Evolutionary conservation across 2,113 vertebrate genomes (phyloP).

Genomic region (Climacteris rufus): DNA sequence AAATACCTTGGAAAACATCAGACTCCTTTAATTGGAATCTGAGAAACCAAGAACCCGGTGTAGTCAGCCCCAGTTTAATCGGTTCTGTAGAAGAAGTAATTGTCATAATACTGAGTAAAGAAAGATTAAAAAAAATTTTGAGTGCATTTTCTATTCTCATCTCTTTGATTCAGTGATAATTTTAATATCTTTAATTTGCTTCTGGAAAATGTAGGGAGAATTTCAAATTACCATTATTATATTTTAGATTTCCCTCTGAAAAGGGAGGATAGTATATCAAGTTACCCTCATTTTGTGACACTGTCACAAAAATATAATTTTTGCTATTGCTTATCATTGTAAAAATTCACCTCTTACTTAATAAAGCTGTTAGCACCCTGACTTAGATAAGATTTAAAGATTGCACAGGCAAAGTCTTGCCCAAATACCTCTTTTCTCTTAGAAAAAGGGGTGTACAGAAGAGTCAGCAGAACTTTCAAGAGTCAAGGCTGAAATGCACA

Average conservation of each 20-base stretch:
- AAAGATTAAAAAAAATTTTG: accelerated
- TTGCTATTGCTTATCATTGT: background rate
- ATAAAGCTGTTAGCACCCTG: background rate
- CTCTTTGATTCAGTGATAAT: background rate
- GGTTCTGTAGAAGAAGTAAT: background rate
- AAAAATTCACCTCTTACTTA: background rate
- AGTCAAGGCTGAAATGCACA: background rate
- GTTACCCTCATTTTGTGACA: background rate
- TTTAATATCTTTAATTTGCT: background rate
- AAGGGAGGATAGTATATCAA: background rate
- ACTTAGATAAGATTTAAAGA: background rate
- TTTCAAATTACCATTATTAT: background rate
- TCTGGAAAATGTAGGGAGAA: background rate
- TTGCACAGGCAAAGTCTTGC: background rate
- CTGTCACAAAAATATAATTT: background rate
- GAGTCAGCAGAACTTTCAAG: background rate
- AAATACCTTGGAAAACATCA: background rate
- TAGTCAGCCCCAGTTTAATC: background rate
- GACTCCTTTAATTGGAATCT: background rate
- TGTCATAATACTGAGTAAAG: background rate
- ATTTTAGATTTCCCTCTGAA: background rate
- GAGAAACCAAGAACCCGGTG: background rate
- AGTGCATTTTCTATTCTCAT: background rate
- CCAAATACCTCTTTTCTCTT: background rate
- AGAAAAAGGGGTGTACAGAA: background rate